These are phyloP conservation scores for Meloidogyne floridensis DNA, from an alignment of 1,140 invertebrate genomes.

Conservation along the genomic window DNA sequence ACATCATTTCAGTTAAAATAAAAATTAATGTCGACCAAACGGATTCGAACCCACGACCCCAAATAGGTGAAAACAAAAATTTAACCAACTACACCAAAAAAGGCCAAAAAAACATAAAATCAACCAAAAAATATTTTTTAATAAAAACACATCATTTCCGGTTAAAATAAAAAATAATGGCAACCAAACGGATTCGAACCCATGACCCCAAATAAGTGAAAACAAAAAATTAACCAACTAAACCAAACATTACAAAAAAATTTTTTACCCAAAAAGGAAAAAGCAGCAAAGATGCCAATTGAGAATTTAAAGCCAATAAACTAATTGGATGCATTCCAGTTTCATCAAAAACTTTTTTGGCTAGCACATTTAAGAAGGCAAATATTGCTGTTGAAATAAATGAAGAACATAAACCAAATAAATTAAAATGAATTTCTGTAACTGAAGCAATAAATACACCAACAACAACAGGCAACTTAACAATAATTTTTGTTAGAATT, in stretches of 20 bases:
- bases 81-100: background rate
- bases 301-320: constrained; percentile 80
- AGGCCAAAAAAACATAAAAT: too few relatives aligned
- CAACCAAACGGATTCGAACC: too few relatives aligned
- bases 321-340: constrained; percentile 84
- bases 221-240: too few relatives aligned
- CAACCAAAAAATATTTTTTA: too few relatives aligned
- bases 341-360: constrained; percentile 88
- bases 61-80: background rate
- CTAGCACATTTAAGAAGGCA: constrained; percentile 89
- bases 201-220: too few relatives aligned
- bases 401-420: constrained; percentile 82
- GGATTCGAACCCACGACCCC: background rate
- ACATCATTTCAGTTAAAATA: too few relatives aligned
- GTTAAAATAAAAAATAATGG: too few relatives aligned
- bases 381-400: constrained; percentile 85
- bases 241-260: too few relatives aligned
- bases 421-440: constrained; percentile 88
- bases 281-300: constrained; percentile 80
- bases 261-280: constrained; percentile 79
- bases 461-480: constrained; percentile 49
- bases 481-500: too few relatives aligned
- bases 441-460: constrained; percentile 88
- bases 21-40: too few relatives aligned
- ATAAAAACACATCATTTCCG: too few relatives aligned